Evolutionary conservation across 2,797 vertebrate genomes (phyloP).

Genomic region (Megaceryle alcyon): DNA sequence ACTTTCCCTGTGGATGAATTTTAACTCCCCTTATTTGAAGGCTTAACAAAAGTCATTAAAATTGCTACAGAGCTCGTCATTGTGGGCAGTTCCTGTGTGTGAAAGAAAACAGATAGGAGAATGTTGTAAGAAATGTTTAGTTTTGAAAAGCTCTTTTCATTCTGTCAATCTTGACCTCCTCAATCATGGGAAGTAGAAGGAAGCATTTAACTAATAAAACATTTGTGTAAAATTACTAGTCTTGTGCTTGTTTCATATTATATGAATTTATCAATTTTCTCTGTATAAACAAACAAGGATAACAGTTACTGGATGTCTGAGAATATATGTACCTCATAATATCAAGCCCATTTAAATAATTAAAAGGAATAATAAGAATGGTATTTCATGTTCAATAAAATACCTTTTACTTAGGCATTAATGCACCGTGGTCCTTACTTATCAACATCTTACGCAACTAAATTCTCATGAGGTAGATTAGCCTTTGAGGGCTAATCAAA

Average conservation of each 20-base stretch:
- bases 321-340: conserved; percentile 19
- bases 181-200: conserved; percentile 43
- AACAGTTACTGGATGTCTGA: conserved; percentile 28
- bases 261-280: conserved; percentile 6
- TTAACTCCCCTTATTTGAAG: background rate
- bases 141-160: conserved; percentile 21
- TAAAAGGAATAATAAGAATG: background rate
- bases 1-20: background rate
- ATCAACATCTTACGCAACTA: background rate
- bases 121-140: background rate
- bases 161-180: conserved; percentile 9
- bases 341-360: conserved; percentile 21
- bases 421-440: background rate
- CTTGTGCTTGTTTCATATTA: conserved; percentile 21
- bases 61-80: background rate
- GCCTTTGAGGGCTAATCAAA: background rate
- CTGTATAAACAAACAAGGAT: conserved; percentile 26
- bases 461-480: conserved; percentile 11
- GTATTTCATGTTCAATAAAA: background rate
- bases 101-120: background rate
- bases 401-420: background rate
- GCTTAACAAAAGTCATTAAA: conserved; percentile 41
- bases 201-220: conserved; percentile 3
- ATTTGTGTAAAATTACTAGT: conserved; percentile 19
- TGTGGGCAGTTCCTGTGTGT: background rate